These are phyloP conservation scores for Pteruthius melanotis DNA, from an alignment of 2,113 vertebrate species.

Conservation along the genomic window DNA sequence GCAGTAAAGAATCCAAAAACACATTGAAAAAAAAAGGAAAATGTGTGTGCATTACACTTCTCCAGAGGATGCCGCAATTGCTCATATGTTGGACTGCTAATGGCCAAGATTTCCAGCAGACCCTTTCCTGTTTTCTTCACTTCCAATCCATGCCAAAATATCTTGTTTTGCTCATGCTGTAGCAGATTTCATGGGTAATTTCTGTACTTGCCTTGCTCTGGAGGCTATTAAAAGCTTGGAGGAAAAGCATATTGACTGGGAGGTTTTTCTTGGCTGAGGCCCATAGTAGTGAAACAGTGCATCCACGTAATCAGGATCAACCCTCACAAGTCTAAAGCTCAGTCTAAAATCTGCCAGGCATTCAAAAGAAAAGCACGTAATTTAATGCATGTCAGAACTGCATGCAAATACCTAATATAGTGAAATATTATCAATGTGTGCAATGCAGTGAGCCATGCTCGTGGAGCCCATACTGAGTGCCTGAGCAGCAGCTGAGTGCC, in stretches of 20 bases:
- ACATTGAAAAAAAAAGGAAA: neutral
- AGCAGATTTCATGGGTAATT: neutral
- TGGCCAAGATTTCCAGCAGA: neutral
- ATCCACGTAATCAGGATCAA: neutral
- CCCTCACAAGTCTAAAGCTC: neutral
- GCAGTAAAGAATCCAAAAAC: neutral
- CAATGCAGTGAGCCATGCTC: neutral
- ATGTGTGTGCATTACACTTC: neutral
- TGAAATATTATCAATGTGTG: neutral
- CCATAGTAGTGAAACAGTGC: neutral
- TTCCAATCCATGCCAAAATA: neutral
- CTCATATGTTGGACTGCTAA: neutral
- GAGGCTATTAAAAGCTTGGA: neutral
- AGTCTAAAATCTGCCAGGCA: neutral
- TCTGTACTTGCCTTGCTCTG: neutral
- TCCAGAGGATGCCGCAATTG: neutral
- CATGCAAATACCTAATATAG: neutral
- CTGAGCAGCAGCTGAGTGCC: neutral
- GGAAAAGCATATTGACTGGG: neutral
- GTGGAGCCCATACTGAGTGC: accelerated
- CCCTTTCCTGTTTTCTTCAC: constrained; percentile 3
- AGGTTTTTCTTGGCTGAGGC: neutral
- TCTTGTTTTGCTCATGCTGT: neutral
- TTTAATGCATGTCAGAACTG: neutral
- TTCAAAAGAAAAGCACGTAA: neutral